Conservation (phyloP, 64 coral and sea anemone genomes). For the Exaiptasia diaphana region DNA sequence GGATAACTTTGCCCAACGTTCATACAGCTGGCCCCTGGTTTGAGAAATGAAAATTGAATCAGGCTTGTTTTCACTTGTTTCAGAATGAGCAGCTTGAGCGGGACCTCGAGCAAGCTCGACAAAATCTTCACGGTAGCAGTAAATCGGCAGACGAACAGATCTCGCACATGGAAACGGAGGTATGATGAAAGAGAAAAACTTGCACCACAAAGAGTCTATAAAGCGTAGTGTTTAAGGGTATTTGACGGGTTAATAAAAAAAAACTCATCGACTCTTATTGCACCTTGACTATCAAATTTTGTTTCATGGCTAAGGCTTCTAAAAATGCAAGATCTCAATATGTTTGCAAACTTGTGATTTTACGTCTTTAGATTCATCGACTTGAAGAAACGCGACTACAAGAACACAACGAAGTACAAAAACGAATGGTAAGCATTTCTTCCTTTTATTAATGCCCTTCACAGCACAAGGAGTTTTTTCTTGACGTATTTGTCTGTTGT, state of each 20-base stretch:
- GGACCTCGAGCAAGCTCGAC: constrained; percentile 8
- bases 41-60: too few species aligned
- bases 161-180: constrained; percentile 45
- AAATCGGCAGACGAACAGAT: constrained; percentile 37
- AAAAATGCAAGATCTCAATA: too few species aligned
- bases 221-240: neutral
- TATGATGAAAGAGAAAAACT: neutral
- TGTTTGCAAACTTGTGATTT: too few species aligned
- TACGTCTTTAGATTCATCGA: neutral
- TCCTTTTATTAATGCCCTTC: neutral
- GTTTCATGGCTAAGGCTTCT: too few species aligned
- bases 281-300: too few species aligned
- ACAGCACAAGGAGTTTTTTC: neutral
- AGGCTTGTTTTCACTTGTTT: too few species aligned
- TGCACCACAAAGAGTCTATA: neutral
- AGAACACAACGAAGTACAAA: constrained; percentile 4
- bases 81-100: constrained; percentile 64
- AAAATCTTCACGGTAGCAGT: constrained; percentile 27
- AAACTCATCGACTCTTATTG: neutral
- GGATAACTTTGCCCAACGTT: too few species aligned
- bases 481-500: neutral
- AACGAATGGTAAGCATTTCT: neutral
- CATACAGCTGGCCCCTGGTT: too few species aligned
- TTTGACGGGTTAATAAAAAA: neutral
- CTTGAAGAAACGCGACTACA: neutral